Evolutionary conservation across 2,797 vertebrate genomes (phyloP).

Genomic region (Scarus forsteni): DNA sequence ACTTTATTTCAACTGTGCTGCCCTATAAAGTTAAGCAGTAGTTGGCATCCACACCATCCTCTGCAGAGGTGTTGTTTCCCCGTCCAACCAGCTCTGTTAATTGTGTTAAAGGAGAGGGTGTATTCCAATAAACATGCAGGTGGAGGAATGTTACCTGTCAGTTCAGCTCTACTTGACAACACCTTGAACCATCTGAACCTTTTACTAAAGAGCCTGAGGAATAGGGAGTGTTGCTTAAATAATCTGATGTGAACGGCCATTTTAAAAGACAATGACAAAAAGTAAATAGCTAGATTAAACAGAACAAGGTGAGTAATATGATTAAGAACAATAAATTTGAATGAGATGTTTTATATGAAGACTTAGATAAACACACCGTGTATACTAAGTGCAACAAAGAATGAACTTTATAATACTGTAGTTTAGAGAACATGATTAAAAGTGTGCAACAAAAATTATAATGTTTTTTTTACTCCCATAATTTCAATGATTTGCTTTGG

Average conservation of each 20-base stretch:
- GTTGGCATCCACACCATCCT: neutral
- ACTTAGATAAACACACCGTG: neutral
- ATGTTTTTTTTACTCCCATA: neutral
- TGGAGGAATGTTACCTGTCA: slow-evolving; percentile 45
- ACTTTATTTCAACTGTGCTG: neutral
- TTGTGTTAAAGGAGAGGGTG: slow-evolving; percentile 1
- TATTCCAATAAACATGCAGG: slow-evolving; percentile 8
- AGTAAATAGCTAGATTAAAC: too few relatives aligned
- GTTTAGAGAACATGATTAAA: neutral
- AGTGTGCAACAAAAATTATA: neutral
- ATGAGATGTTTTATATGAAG: neutral
- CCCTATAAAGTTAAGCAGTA: neutral
- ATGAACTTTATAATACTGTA: too few relatives aligned
- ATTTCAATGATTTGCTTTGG: too few relatives aligned
- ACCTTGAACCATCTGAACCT: slow-evolving; percentile 34
- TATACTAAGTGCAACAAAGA: too few relatives aligned
- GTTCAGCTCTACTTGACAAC: slow-evolving; percentile 33
- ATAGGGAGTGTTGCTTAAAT: neutral
- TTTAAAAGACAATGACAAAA: neutral
- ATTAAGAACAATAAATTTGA: neutral
- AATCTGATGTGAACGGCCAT: neutral
- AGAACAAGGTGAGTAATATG: too few relatives aligned
- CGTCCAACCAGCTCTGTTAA: neutral
- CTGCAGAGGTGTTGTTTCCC: neutral
- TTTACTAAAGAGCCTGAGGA: neutral